Evolutionary conservation across 30 jellyfish, hydroid and myxozoan species (phyloP), one percentile per base, ranked within the genome.

Genomic region (Phacellophora camtschatica): DNA sequence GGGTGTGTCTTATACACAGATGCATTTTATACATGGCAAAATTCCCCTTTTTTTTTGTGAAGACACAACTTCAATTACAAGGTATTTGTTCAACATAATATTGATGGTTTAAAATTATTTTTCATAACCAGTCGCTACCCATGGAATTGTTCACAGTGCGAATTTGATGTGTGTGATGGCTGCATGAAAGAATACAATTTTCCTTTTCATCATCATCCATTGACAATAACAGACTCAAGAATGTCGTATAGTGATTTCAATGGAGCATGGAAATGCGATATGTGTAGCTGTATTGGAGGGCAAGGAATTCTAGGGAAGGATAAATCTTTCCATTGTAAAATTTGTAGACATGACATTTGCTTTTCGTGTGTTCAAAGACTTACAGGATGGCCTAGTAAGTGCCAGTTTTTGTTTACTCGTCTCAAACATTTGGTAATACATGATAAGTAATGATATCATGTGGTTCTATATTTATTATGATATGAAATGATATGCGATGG

Each of bases 121-220:
- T 46, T 71, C 16, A 19, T 39, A 10, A 48, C 11, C 25, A 67
- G 95, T 42, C 84, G 88, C 10, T 70, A 32, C 16, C 72, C 97
- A n/a, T 75, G 92, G 90, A 96, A 93, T 61, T 93, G 99, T 56
- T 42, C 82, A 20, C 71, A 39, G 3, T 93, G 99, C 43, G 77
- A 65, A 49, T 93, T 68, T 79, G 97, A 86, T 74, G 77, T 87
- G 8, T 93, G 99, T 39, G 84, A 86, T 12, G 28, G 62, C 32
- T 93, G 99, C 81, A 18, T 71, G 63, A 78, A 72, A 31, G 83
- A 63, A 5, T 72, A 61, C 25, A 64, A 64, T 15, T 72, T 87
- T 43, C 82, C 85, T 19, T 54, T 94, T 32, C 99, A 93, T 65
- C 82, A 82, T 1, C 99, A 93, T 56, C 87, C 92, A 23, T 50